Percentiles rank a stretch among this genome's conserved stretches.
phyloP scores from a whole-genome alignment of 2,113 vertebrate species.

The Apus apus region DNA sequence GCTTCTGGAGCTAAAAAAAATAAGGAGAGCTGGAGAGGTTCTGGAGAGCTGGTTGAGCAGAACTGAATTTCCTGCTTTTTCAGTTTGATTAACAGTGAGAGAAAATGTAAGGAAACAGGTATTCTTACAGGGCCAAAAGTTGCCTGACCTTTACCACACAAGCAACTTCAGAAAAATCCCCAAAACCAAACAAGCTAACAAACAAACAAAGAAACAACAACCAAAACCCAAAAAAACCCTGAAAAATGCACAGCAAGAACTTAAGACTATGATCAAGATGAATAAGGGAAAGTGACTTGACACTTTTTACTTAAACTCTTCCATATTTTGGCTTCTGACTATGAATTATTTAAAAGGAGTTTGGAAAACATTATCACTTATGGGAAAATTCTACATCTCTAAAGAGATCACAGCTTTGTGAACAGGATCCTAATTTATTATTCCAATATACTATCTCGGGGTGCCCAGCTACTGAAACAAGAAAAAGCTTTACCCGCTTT shows the following conservation, averaged over 20 bases:
- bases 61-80: neutral
- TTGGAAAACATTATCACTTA: neutral
- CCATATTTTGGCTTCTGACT: neutral
- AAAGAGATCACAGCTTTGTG: neutral
- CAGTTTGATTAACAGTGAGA: neutral
- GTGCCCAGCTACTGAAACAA: neutral
- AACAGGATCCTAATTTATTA: neutral
- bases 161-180: neutral
- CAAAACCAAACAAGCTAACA: too few relatives aligned
- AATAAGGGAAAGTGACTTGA: neutral
- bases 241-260: neutral
- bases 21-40: neutral
- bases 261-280: neutral
- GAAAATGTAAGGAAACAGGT: neutral
- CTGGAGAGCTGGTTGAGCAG: neutral
- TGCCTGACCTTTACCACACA: neutral
- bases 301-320: neutral
- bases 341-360: constrained; percentile 16
- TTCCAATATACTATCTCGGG: neutral
- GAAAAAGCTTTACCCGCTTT: neutral
- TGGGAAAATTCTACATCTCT: neutral
- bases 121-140: neutral
- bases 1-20: neutral
- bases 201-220: too few relatives aligned
- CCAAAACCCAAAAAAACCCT: neutral